Percentiles rank a stretch among this genome's conserved stretches.
These are phyloP conservation scores for Dorcus parallelipipedus DNA, from an alignment of 2,888 invertebrate species.

Conservation along the genomic window DNA sequence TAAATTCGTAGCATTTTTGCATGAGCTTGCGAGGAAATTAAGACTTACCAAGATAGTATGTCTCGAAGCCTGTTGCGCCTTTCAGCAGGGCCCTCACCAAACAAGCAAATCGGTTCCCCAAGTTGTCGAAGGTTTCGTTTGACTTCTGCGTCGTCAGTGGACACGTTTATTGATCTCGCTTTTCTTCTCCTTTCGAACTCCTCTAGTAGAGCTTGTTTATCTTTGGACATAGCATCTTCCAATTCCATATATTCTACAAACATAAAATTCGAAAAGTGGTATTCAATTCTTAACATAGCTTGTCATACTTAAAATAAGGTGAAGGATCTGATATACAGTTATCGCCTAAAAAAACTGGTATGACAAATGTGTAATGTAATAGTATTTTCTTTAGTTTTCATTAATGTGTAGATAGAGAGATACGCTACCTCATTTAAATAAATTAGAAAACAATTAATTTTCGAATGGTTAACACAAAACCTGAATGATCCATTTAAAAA, in stretches of 20 bases:
- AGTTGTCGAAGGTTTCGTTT: constrained; percentile 86
- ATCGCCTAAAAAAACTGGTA: too few relatives aligned
- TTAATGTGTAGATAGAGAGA: too few relatives aligned
- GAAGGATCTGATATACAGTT: too few relatives aligned
- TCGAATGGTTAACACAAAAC: too few relatives aligned
- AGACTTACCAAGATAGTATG: constrained; percentile 68
- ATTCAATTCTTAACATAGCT: too few relatives aligned
- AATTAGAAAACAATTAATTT: too few relatives aligned
- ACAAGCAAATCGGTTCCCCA: constrained; percentile 94
- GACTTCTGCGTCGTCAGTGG: constrained; percentile 97
- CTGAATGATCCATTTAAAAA: too few relatives aligned
- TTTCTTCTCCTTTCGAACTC: constrained; percentile 94
- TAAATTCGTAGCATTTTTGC: constrained; percentile 35
- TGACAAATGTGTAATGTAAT: too few relatives aligned
- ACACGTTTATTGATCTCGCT: constrained; percentile 93
- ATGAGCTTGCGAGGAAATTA: background rate
- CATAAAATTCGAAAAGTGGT: too few relatives aligned
- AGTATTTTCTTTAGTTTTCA: too few relatives aligned
- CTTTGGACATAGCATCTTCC: constrained; percentile 81
- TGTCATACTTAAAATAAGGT: too few relatives aligned
- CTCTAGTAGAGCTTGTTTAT: constrained; percentile 87
- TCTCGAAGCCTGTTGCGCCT: constrained; percentile 87
- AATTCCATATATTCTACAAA: constrained; percentile 75
- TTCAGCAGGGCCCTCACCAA: constrained; percentile 98
- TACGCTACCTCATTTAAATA: too few relatives aligned